These are phyloP conservation scores for Equus quagga DNA, from an alignment of 2,113 vertebrate genomes.

Conservation along the genomic window DNA sequence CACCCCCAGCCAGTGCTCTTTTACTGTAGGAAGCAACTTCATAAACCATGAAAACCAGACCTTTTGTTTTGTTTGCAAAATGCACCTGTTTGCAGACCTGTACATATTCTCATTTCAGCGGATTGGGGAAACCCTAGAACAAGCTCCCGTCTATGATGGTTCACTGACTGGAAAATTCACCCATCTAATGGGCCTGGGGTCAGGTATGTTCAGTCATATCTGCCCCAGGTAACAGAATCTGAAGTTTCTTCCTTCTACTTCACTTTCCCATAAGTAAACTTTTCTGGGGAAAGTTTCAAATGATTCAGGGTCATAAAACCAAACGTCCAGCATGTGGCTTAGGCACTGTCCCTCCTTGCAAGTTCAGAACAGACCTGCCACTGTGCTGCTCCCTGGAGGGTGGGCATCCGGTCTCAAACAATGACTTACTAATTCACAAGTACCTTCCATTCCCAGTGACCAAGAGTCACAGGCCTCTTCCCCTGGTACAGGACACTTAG, in stretches of 20 bases:
- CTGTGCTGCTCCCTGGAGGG: neutral
- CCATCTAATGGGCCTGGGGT: neutral
- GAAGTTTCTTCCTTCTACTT: neutral
- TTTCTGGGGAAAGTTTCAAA: neutral
- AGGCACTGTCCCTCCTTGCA: neutral
- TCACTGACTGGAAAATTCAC: neutral
- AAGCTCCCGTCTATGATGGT: neutral
- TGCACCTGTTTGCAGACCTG: neutral
- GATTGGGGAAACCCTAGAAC: neutral
- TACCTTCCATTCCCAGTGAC: neutral
- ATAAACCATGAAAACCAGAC: neutral
- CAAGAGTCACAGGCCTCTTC: neutral
- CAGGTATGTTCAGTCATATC: neutral
- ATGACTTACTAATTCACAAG: neutral
- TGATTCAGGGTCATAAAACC: constrained; percentile 14
- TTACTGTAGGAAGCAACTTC: neutral
- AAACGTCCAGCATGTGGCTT: neutral
- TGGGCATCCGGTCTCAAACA: neutral
- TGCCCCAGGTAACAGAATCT: neutral
- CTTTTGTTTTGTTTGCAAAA: neutral
- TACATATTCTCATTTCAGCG: neutral
- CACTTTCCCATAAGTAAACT: neutral
- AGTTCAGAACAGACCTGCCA: neutral
- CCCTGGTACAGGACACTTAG: neutral
- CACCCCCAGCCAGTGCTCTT: neutral